Conservation (phyloP, 2,888 invertebrate species). For the Atrina japonica region DNA sequence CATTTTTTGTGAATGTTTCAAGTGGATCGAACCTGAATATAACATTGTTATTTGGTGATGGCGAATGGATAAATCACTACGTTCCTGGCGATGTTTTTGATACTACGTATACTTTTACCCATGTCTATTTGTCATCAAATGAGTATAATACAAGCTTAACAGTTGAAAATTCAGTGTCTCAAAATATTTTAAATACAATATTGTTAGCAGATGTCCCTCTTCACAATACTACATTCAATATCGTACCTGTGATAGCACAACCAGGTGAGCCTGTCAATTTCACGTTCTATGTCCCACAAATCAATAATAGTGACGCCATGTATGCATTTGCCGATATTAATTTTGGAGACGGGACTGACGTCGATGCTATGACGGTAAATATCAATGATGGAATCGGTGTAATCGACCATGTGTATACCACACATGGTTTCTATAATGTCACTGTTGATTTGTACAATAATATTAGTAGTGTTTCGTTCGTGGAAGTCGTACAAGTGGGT, state of each 20-base stretch:
- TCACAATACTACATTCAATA: slow-evolving; percentile 9
- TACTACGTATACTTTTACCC: neutral
- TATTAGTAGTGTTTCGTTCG: slow-evolving; percentile 21
- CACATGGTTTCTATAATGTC: slow-evolving; percentile 33
- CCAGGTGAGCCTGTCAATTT: slow-evolving; percentile 24
- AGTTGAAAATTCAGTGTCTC: slow-evolving; percentile 23
- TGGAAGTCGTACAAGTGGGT: slow-evolving; percentile 24
- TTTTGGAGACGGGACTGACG: slow-evolving; percentile 35
- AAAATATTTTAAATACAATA: neutral
- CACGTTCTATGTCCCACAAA: slow-evolving; percentile 9
- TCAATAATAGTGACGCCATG: slow-evolving; percentile 18
- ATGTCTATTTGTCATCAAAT: neutral
- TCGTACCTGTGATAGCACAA: slow-evolving; percentile 13
- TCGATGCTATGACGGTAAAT: neutral
- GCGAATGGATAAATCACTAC: neutral
- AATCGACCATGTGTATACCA: slow-evolving; percentile 27
- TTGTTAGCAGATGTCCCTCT: slow-evolving; percentile 27
- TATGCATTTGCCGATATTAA: slow-evolving; percentile 28
- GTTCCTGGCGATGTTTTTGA: neutral
- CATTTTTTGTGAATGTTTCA: neutral
- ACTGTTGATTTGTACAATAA: slow-evolving; percentile 23
- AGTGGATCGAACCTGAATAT: slow-evolving; percentile 30
- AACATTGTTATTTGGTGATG: neutral
- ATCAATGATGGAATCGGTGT: neutral
- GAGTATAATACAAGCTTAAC: neutral